Base-by-base conservation (phyloP, 2,113 vertebrate species). In the Aptenodytes patagonicus region DNA sequence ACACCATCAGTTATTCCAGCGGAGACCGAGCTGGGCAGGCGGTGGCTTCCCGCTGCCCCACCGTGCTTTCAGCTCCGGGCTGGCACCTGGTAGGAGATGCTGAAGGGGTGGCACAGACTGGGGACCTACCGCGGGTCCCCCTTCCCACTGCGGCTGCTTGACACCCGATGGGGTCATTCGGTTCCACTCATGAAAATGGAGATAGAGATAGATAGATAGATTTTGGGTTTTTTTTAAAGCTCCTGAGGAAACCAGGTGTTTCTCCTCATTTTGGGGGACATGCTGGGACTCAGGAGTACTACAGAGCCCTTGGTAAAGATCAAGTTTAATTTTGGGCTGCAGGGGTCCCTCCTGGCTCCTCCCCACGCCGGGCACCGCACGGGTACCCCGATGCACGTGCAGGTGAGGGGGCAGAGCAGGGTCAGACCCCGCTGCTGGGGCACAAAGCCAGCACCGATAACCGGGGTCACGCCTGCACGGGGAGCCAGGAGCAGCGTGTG, bases 31-130 rank as follows among this genome's bases (percentile, higher is more conserved):
- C 22, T 34, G 52, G 52, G 70, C 71, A 34, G 71, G 52, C 2
- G 17, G 38, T 3, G 31, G 73, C 10, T 36, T 22, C 42, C 34
- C 36, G 42, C 42, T 31, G 42, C 26, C 42, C 73, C 42, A 36
- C 5, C 2, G 55, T 20, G 8, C 26, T 29, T 21, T 17, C 1
- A 10, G 32, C 40, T 46, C 52, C 3, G 1, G 55, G 14, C 40
- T 13, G 40, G 72, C 25, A 11, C 9, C 55, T 29, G 72, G 72
- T 11, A 14, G 42, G 54, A 47, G 55, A 28, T 29, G 32, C 34
- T 24, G 17, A 31, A 31, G 73, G 34, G 73, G 7, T 15, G 26
- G 32, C 54, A 58, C 2, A 28, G 55, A 21, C 40, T 11, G 7
- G 55, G 42, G 72, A 17, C 42, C 40, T 21, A 24, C 55, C n/a